Conservation (phyloP, 2,888 invertebrate genomes). For the Cacoxenus indagator region DNA sequence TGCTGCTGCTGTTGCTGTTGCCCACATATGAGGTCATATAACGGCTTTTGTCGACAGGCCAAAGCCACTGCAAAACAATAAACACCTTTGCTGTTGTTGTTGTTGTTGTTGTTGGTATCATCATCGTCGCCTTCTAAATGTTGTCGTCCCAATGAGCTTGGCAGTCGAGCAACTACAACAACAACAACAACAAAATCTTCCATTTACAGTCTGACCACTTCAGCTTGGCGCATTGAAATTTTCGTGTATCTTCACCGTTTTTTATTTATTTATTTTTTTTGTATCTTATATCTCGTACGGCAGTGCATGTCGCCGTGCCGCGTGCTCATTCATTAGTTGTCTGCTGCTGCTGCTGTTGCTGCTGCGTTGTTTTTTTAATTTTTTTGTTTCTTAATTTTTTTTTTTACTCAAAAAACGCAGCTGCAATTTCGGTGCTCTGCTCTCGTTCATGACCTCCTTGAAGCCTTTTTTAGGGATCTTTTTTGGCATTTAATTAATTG, state of each 20-base stretch:
- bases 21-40: conserved; percentile 28
- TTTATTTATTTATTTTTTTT: not conserved
- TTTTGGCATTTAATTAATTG: conserved; percentile 42
- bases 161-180: not conserved
- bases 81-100: not conserved
- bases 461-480: conserved; percentile 18
- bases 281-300: not conserved
- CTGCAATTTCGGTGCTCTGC: conserved; percentile 32
- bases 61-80: conserved; percentile 1
- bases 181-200: not conserved
- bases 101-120: not conserved
- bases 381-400: not conserved
- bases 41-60: conserved; percentile 26
- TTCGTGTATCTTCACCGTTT: not conserved
- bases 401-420: conserved; percentile 19
- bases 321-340: conserved; percentile 11
- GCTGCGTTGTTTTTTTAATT: conserved; percentile 14
- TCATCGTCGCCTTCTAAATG: conserved; percentile 1
- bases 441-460: not conserved
- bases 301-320: not conserved
- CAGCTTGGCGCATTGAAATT: not conserved
- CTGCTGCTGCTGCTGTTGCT: not conserved
- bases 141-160: not conserved
- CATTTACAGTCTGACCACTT: not conserved
- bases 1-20: conserved; percentile 2